These are phyloP conservation scores for Eustalomyia histrio DNA, from an alignment of 2,888 invertebrate species.

Conservation along the genomic window DNA sequence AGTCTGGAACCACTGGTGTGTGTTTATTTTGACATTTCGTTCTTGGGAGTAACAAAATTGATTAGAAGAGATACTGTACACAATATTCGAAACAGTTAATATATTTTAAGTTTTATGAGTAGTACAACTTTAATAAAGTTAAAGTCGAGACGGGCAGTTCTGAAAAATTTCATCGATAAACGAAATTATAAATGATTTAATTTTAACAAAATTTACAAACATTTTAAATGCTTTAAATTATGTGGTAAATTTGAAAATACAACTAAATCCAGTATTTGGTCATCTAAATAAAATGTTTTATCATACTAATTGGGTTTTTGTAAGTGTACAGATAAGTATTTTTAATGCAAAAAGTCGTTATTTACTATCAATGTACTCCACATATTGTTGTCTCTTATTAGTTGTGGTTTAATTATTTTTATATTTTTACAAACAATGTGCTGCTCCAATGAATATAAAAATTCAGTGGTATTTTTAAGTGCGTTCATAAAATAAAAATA, in stretches of 20 bases:
- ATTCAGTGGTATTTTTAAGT: neutral
- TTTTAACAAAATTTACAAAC: neutral
- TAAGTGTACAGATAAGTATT: constrained; percentile 71
- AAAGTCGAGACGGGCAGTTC: constrained; percentile 27
- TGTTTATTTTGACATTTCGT: constrained; percentile 40
- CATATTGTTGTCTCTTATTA: neutral
- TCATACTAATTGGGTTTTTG: constrained; percentile 76
- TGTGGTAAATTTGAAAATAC: neutral
- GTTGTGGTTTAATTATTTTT: neutral
- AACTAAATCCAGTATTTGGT: neutral
- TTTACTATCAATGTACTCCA: neutral
- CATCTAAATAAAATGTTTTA: constrained; percentile 71
- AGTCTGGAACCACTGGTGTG: no score
- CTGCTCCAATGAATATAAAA: neutral
- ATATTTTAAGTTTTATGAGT: neutral
- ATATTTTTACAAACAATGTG: neutral
- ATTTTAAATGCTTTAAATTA: neutral
- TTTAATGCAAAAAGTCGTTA: neutral
- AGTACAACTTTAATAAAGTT: constrained; percentile 32
- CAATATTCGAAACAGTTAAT: constrained; percentile 20
- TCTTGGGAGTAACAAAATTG: constrained; percentile 26
- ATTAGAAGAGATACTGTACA: constrained; percentile 31
- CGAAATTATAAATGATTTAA: neutral
- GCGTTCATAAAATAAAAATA: neutral
- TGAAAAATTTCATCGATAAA: neutral